Conservation (phyloP, 2,888 invertebrate species). For the Octodonta nipae region DNA sequence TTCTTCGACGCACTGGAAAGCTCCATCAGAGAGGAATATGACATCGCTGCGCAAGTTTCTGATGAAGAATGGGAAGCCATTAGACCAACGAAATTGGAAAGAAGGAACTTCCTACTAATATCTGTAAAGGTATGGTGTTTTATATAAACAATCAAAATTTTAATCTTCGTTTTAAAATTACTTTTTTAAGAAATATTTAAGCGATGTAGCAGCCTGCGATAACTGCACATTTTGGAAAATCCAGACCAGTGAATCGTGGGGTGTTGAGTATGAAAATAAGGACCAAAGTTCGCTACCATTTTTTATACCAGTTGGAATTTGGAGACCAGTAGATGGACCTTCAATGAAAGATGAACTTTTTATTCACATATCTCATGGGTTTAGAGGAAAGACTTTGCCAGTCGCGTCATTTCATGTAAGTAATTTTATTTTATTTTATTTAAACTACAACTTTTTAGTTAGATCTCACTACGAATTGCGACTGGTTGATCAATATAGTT, state of each 20-base stretch:
- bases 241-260: constrained; percentile 46
- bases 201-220: constrained; percentile 35
- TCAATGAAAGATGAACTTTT: constrained; percentile 57
- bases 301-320: constrained; percentile 48
- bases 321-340: constrained; percentile 61
- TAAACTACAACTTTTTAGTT: neutral
- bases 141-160: no score
- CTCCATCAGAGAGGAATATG: constrained; percentile 55
- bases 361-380: constrained; percentile 67
- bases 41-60: constrained; percentile 59
- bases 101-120: constrained; percentile 48
- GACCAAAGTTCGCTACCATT: constrained; percentile 3
- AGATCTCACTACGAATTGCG: neutral
- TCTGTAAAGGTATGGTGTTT: constrained; percentile 56
- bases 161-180: no score
- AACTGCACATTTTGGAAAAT: constrained; percentile 46
- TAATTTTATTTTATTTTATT: constrained; percentile 8
- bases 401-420: constrained; percentile 67
- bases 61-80: constrained; percentile 79
- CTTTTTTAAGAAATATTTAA: constrained; percentile 28
- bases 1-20: constrained; percentile 56
- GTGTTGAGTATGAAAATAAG: constrained; percentile 27
- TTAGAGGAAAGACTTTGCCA: constrained; percentile 58
- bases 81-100: constrained; percentile 53
- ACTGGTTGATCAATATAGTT: no score